Evolutionary conservation across 1,140 invertebrate genomes (phyloP).

Genomic region (Papilio xuthus): DNA sequence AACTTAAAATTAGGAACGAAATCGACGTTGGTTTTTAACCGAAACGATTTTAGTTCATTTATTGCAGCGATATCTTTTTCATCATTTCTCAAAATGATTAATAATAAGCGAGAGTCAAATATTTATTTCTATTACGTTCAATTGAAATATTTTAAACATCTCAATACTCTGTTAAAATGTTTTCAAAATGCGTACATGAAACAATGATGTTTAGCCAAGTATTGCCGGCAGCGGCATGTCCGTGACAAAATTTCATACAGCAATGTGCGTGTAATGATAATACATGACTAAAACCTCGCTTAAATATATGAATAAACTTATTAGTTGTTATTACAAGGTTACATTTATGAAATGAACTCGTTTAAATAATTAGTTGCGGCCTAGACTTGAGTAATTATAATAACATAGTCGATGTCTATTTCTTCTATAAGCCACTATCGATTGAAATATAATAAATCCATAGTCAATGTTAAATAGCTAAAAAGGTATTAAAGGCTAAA

Average conservation of each 20-base stretch:
- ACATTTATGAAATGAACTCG: background rate
- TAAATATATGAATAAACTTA: background rate
- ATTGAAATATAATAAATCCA: background rate
- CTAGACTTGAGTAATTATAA: background rate
- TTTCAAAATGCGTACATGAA: constrained; percentile 11
- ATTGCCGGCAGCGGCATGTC: background rate
- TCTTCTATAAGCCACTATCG: background rate
- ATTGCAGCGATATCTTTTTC: no score
- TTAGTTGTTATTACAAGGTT: background rate
- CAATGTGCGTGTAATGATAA: background rate
- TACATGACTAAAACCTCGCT: background rate
- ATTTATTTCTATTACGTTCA: background rate
- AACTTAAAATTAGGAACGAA: no score
- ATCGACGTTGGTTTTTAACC: no score
- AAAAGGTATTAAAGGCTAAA: no score
- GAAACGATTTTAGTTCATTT: no score
- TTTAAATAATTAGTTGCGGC: background rate
- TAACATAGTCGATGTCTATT: background rate
- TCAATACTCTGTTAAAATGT: background rate
- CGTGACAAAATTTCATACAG: constrained; percentile 4
- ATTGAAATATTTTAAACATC: constrained; percentile 4
- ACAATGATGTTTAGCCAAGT: constrained; percentile 16
- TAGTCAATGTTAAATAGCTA: background rate
- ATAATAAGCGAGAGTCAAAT: background rate
- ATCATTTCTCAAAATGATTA: background rate